Percentiles rank a stretch among this genome's conserved stretches.
Conservation (phyloP, 2,888 invertebrate species). For the Leptodirus hochenwartii region DNA sequence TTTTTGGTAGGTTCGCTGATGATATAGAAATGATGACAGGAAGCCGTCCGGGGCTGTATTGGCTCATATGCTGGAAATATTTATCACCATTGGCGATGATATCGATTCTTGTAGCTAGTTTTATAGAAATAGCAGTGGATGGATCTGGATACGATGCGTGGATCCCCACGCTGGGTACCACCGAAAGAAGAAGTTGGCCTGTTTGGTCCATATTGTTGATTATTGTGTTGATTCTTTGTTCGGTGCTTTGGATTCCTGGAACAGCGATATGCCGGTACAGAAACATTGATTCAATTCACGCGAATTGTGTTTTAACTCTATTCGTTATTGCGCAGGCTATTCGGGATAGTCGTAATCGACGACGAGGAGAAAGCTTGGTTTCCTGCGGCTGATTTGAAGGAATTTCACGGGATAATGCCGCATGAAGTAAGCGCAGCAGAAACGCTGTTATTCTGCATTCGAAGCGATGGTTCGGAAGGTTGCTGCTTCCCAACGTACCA, state of each 20-base stretch:
- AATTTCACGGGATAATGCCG: conserved; percentile 77
- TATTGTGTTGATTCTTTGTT: conserved; percentile 51
- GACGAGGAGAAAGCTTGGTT: conserved; percentile 89
- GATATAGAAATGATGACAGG: conserved; percentile 94
- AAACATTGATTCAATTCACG: too few species aligned
- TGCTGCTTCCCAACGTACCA: conserved; percentile 60
- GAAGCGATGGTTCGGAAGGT: conserved; percentile 65
- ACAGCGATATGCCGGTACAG: conserved; percentile 61
- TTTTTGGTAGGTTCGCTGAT: conserved; percentile 56
- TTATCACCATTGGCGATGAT: conserved; percentile 80
- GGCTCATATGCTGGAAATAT: conserved; percentile 92
- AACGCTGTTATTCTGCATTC: conserved; percentile 65
- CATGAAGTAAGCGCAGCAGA: conserved; percentile 63
- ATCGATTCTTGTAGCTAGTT: conserved; percentile 66
- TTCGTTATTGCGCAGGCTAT: conserved; percentile 39
- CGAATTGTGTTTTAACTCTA: too few species aligned
- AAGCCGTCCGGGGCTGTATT: conserved; percentile 69
- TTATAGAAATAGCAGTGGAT: conserved; percentile 58
- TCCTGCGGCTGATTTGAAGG: conserved; percentile 70
- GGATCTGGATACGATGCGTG: conserved; percentile 78
- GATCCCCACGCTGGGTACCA: conserved; percentile 52
- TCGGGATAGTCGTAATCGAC: conserved; percentile 62
- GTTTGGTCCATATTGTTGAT: conserved; percentile 66
- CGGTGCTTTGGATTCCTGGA: conserved; percentile 75
- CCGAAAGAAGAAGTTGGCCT: conserved; percentile 71